Evolutionary conservation across 1,140 invertebrate species (phyloP).

Genomic region (Papilio helenus): DNA sequence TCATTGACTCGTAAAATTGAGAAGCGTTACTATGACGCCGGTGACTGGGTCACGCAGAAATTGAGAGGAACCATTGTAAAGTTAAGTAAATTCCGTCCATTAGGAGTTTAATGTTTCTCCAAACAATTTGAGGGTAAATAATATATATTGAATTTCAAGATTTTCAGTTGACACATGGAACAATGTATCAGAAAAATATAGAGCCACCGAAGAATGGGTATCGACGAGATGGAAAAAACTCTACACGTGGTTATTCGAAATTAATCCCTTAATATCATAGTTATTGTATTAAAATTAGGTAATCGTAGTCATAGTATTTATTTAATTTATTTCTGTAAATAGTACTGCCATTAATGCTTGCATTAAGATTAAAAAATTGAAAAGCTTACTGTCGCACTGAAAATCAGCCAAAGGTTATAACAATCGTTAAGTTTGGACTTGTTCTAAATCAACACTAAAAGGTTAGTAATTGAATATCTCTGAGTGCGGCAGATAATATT

Average conservation of each 20-base stretch:
- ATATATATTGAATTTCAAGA: constrained; percentile 24
- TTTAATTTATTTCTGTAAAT: constrained; percentile 22
- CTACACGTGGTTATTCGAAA: background rate
- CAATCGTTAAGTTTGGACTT: too few relatives aligned
- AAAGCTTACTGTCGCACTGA: too few relatives aligned
- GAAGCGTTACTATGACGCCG: constrained; percentile 3
- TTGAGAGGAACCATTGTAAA: background rate
- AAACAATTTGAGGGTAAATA: constrained; percentile 16
- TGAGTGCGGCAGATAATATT: background rate
- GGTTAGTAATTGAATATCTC: background rate
- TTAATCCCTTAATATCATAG: constrained; percentile 4
- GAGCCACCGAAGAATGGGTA: background rate
- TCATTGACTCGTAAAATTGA: background rate
- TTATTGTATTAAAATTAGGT: background rate
- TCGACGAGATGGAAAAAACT: constrained; percentile 2
- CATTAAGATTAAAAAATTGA: too few relatives aligned
- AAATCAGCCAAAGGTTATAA: too few relatives aligned
- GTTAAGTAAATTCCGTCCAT: constrained; percentile 25
- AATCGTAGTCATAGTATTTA: background rate
- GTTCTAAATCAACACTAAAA: too few relatives aligned
- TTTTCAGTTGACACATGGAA: constrained; percentile 17
- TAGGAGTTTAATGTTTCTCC: constrained; percentile 10
- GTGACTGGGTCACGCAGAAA: constrained; percentile 1
- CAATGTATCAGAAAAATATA: background rate
- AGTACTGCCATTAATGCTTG: background rate